Percentiles rank a stretch among this genome's conserved stretches.
These are phyloP conservation scores for Xylophagus ater DNA, from an alignment of 2,888 invertebrate genomes.

Conservation along the genomic window DNA sequence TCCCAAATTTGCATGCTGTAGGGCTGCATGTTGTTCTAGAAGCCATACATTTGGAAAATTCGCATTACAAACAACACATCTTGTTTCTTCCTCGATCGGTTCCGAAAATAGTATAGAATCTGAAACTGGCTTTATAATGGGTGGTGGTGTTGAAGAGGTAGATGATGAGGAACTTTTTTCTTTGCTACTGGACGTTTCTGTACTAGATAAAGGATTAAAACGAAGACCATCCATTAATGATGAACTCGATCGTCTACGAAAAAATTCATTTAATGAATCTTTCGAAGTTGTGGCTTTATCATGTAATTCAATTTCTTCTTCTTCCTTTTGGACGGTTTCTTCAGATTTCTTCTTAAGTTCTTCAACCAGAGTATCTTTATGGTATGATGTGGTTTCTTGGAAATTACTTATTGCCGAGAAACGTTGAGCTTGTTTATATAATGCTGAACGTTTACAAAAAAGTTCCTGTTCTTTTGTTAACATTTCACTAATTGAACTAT, in stretches of 20 bases:
- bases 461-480: constrained; percentile 36
- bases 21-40: constrained; percentile 70
- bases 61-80: constrained; percentile 74
- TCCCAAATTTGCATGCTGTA: constrained; percentile 62
- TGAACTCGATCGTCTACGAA: constrained; percentile 26
- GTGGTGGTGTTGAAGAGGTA: constrained; percentile 37
- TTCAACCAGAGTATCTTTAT: constrained; percentile 22
- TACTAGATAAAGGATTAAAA: constrained; percentile 22
- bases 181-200: constrained; percentile 35
- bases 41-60: constrained; percentile 82
- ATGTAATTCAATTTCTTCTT: constrained; percentile 21
- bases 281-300: constrained; percentile 21
- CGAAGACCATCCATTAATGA: constrained; percentile 28
- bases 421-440: constrained; percentile 16
- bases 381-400: constrained; percentile 22
- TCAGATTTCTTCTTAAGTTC: constrained; percentile 25
- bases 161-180: constrained; percentile 40
- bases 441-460: constrained; percentile 15
- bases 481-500: constrained; percentile 35
- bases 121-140: constrained; percentile 24
- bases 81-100: constrained; percentile 42
- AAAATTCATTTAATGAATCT: constrained; percentile 26
- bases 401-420: constrained; percentile 21
- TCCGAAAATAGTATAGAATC: constrained; percentile 32
- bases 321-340: constrained; percentile 26